Conservation (phyloP, 2,797 vertebrate species). For the Alosa sapidissima region DNA sequence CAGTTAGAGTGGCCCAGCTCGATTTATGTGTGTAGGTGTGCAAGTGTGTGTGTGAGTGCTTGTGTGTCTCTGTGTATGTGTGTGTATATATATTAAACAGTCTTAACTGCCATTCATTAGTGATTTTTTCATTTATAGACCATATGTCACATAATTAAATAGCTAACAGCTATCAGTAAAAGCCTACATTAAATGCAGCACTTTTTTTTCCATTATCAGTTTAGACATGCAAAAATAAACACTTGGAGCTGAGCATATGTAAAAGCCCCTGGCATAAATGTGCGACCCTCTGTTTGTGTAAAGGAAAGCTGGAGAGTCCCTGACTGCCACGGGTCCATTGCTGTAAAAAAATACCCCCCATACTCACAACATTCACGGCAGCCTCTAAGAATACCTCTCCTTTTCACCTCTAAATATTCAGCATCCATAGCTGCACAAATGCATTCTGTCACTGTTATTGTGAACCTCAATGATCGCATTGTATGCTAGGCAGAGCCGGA, state of each 20-base stretch:
- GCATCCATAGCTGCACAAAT: slow-evolving; percentile 45
- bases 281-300: not conserved
- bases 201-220: not conserved
- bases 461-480: slow-evolving; percentile 46
- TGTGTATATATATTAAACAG: not conserved
- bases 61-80: not conserved
- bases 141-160: not conserved
- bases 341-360: not conserved
- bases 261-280: not conserved
- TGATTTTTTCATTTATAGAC: not conserved
- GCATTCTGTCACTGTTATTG: slow-evolving; percentile 48
- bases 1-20: not conserved
- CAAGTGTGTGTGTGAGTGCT: not conserved
- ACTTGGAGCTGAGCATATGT: not conserved
- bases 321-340: not conserved
- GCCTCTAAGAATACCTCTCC: slow-evolving; percentile 29
- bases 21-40: slow-evolving; percentile 12
- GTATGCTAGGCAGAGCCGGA: slow-evolving; percentile 48
- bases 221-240: not conserved
- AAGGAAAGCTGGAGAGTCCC: not conserved
- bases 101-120: not conserved
- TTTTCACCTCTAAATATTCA: slow-evolving; percentile 44
- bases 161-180: not conserved
- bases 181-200: not conserved
- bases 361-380: slow-evolving; percentile 25